Conservation (phyloP, 2,113 vertebrate species). For the Dipodomys merriami region DNA sequence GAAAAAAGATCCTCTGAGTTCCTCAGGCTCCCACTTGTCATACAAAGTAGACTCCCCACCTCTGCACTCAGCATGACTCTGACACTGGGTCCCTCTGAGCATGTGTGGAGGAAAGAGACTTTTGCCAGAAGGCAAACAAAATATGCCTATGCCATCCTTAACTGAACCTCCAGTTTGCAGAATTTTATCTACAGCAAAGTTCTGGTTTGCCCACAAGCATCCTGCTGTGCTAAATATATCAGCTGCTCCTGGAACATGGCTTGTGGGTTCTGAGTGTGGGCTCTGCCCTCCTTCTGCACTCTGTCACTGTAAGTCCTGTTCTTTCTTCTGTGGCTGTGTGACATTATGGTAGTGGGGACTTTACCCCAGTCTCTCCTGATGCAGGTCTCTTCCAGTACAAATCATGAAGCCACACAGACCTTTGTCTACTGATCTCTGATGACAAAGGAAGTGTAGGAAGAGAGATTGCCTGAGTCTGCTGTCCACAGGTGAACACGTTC, state of each 20-base stretch:
- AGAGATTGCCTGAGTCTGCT: neutral
- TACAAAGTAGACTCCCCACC: too few species aligned
- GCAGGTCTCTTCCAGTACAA: neutral
- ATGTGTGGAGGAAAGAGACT: neutral
- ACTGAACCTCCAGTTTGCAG: neutral
- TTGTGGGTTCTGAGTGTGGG: neutral
- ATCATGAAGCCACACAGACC: too few species aligned
- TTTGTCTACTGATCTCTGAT: rapidly evolving
- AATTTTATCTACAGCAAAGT: conserved; percentile 51
- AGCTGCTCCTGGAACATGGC: neutral
- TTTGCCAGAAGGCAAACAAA: neutral
- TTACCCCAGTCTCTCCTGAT: too few species aligned
- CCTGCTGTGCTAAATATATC: conserved; percentile 40
- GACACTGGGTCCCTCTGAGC: neutral
- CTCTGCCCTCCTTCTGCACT: rapidly evolving
- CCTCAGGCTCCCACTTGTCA: too few species aligned
- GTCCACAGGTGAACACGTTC: rapidly evolving
- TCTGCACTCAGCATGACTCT: neutral
- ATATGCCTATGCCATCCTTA: neutral
- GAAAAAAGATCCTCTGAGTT: neutral
- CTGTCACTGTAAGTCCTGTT: neutral
- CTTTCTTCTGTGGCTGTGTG: neutral
- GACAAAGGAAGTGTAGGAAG: rapidly evolving
- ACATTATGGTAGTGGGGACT: neutral
- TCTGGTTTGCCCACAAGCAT: conserved; percentile 51